Conservation (phyloP, 2,797 vertebrate species). For the Sphenodon punctatus region DNA sequence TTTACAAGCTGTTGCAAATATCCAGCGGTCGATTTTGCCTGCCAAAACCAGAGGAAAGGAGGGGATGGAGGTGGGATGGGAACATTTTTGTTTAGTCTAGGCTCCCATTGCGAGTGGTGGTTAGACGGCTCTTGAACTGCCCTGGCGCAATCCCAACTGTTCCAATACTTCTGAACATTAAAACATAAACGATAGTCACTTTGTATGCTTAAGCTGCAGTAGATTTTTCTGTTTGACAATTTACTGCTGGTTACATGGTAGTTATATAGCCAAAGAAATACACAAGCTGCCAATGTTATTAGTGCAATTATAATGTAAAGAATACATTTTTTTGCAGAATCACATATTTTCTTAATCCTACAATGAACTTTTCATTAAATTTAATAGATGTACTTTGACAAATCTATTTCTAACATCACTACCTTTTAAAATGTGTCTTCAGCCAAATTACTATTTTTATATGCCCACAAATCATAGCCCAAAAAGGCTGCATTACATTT, state of each 20-base stretch:
- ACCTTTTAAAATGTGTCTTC: not conserved
- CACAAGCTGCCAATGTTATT: not conserved
- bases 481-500: conserved; percentile 14
- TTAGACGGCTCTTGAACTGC: not conserved
- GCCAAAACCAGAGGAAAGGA: not conserved
- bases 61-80: too few species aligned
- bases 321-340: not conserved
- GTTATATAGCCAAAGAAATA: not conserved
- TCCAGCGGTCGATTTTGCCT: not conserved
- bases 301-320: not conserved
- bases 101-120: not conserved
- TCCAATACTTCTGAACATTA: not conserved
- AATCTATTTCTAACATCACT: not conserved
- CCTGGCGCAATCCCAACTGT: not conserved
- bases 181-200: not conserved
- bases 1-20: not conserved
- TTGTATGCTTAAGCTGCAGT: not conserved
- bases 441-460: conserved; percentile 26
- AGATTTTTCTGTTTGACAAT: not conserved
- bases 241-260: not conserved
- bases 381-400: not conserved
- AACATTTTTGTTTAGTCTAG: not conserved
- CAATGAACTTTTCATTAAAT: conserved; percentile 12
- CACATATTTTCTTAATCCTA: not conserved
- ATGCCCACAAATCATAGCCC: conserved; percentile 14